Percentiles rank a stretch among this genome's conserved stretches.
Evolutionary conservation across 2,797 vertebrate species (phyloP).

Genomic region (Eulemur albifrons): DNA sequence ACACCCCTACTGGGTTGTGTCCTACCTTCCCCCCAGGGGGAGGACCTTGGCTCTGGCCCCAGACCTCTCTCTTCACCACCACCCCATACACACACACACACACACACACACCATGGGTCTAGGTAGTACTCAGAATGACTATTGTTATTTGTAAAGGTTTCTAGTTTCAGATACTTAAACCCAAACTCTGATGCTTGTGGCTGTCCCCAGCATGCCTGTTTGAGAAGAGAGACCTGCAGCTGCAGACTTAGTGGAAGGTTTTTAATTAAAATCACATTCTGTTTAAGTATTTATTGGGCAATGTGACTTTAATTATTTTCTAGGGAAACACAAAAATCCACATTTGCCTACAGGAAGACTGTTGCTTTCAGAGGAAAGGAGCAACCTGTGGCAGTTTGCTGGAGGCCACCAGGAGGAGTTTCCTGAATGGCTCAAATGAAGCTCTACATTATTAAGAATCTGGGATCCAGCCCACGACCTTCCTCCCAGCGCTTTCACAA

Average conservation of each 20-base stretch:
- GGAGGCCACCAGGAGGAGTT: slow-evolving; percentile 52
- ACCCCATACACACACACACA: not conserved
- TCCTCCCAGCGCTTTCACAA: slow-evolving; percentile 67
- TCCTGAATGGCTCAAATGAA: slow-evolving; percentile 78
- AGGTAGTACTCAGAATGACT: not conserved
- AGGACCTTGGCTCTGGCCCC: not conserved
- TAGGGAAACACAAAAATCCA: slow-evolving; percentile 30
- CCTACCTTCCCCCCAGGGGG: not conserved
- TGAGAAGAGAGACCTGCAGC: not conserved
- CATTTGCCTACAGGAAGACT: slow-evolving; percentile 75
- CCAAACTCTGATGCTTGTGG: not conserved
- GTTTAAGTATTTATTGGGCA: slow-evolving; percentile 54
- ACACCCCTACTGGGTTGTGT: not conserved
- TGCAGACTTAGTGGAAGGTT: not conserved
- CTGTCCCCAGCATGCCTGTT: not conserved
- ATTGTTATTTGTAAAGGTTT: not conserved
- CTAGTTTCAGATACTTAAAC: not conserved
- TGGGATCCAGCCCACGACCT: slow-evolving; percentile 55
- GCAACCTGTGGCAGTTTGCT: slow-evolving; percentile 74
- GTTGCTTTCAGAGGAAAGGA: slow-evolving; percentile 55
- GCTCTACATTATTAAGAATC: slow-evolving; percentile 80
- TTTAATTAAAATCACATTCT: slow-evolving; percentile 63
- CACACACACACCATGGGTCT: no score
- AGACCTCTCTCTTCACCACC: not conserved
- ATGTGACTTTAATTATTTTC: slow-evolving; percentile 81